Conservation (phyloP, 2,797 vertebrate genomes). For the Eupleurogrammus muticus region DNA sequence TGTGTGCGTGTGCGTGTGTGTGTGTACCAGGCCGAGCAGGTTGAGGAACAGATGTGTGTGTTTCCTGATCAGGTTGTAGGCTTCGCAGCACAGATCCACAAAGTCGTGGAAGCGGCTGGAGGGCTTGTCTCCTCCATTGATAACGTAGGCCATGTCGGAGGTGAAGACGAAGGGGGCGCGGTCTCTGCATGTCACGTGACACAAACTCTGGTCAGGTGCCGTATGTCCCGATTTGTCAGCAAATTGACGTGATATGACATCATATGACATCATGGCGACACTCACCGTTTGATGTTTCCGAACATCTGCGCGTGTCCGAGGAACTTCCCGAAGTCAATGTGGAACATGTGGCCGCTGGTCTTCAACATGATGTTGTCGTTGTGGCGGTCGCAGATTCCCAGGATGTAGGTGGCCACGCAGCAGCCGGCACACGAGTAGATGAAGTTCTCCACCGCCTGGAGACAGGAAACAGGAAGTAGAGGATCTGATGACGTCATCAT, state of each 20-base stretch:
- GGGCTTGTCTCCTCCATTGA: slow-evolving; percentile 96
- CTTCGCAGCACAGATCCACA: slow-evolving; percentile 97
- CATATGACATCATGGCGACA: neutral
- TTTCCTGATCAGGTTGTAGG: slow-evolving; percentile 98
- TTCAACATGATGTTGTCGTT: slow-evolving; percentile 99
- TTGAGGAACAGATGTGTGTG: slow-evolving; percentile 97
- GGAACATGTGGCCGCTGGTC: slow-evolving; percentile 98
- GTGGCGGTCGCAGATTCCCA: slow-evolving; percentile 97
- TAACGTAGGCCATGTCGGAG: slow-evolving; percentile 98
- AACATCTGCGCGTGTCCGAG: slow-evolving; percentile 98
- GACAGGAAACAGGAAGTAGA: neutral
- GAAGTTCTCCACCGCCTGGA: slow-evolving; percentile 97
- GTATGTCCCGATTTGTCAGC: neutral
- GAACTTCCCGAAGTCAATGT: slow-evolving; percentile 98
- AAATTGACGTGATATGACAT: neutral
- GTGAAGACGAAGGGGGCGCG: slow-evolving; percentile 97
- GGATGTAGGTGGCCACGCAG: slow-evolving; percentile 96
- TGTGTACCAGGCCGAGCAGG: slow-evolving; percentile 91
- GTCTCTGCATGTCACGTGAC: slow-evolving; percentile 83
- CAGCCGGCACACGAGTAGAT: slow-evolving; percentile 98
- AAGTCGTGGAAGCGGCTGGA: slow-evolving; percentile 98
- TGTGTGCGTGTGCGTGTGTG: slow-evolving; percentile 14
- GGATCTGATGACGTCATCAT: too few species aligned
- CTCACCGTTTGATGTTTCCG: slow-evolving; percentile 96
- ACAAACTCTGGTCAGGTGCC: neutral